Percentiles rank a stretch among this genome's conserved stretches.
Evolutionary conservation across 2,797 vertebrate species (phyloP).

Genomic region (Adelosebastes latens): DNA sequence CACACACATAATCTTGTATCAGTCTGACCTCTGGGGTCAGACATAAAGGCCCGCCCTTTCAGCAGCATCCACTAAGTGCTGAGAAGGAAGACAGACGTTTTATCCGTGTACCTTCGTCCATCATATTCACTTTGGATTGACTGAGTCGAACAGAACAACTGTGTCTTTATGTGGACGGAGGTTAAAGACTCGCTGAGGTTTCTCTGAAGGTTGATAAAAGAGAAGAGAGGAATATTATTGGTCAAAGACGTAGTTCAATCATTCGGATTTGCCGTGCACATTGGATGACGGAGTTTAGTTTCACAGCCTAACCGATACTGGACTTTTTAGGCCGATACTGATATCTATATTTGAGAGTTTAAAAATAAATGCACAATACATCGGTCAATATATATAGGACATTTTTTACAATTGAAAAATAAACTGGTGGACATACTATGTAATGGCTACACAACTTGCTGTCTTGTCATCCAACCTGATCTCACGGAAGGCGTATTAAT

Average conservation of each 20-base stretch:
- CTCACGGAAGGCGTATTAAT: no score
- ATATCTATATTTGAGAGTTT: neutral
- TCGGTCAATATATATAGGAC: neutral
- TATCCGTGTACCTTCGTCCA: conserved; percentile 61
- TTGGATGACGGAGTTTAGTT: neutral
- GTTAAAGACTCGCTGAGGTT: conserved; percentile 26
- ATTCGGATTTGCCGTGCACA: neutral
- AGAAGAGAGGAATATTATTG: neutral
- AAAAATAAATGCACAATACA: neutral
- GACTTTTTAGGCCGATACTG: neutral
- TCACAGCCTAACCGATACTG: neutral
- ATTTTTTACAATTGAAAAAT: neutral
- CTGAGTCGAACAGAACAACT: conserved; percentile 64
- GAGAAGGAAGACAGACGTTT: conserved; percentile 59
- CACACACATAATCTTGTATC: conserved; percentile 30
- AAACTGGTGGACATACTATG: no score
- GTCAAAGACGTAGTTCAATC: neutral
- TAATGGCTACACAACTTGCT: no score
- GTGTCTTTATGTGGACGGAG: conserved; percentile 64
- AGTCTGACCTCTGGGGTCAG: conserved; percentile 73
- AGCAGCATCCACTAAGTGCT: conserved; percentile 76
- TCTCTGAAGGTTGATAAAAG: conserved; percentile 40
- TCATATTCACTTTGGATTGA: conserved; percentile 64
- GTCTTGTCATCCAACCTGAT: no score
- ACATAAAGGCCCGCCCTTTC: conserved; percentile 75